These are phyloP conservation scores for Pelmatolapia mariae DNA, from an alignment of 2,113 vertebrate genomes.

Conservation along the genomic window DNA sequence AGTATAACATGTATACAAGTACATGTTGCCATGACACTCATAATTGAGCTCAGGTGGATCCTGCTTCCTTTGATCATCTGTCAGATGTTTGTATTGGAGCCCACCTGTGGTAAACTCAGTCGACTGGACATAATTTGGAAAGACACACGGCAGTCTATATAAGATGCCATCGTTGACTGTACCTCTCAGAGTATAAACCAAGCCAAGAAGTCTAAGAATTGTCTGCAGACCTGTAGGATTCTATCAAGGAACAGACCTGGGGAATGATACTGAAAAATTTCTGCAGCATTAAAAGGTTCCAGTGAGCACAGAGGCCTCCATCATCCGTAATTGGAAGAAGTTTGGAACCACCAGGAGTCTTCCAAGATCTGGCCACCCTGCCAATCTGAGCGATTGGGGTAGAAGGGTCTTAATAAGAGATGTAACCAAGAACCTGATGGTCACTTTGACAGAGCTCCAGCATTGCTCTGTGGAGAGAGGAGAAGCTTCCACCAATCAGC, in stretches of 20 bases:
- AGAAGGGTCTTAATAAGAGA: not conserved
- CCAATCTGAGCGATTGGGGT: not conserved
- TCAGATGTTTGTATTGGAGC: not conserved
- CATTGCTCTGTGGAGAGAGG: not conserved
- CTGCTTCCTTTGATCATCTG: not conserved
- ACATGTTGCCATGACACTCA: not conserved
- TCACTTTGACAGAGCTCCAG: not conserved
- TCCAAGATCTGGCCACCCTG: not conserved
- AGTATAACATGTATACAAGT: not conserved
- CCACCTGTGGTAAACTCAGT: not conserved
- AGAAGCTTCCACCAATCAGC: not conserved
- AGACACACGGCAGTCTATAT: not conserved
- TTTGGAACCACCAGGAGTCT: not conserved
- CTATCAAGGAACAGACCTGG: not conserved
- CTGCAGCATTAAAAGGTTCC: not conserved
- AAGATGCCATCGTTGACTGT: not conserved
- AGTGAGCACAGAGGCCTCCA: not conserved
- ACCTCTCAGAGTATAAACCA: not conserved
- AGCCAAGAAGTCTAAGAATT: not conserved
- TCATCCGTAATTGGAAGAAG: not conserved
- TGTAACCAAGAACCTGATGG: not conserved
- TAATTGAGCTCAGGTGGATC: not conserved
- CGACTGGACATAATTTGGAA: not conserved
- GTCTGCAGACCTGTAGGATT: not conserved
- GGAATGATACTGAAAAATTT: not conserved